Base-by-base conservation (phyloP, 2,888 invertebrate species). In the Eumerus sabulonum region DNA sequence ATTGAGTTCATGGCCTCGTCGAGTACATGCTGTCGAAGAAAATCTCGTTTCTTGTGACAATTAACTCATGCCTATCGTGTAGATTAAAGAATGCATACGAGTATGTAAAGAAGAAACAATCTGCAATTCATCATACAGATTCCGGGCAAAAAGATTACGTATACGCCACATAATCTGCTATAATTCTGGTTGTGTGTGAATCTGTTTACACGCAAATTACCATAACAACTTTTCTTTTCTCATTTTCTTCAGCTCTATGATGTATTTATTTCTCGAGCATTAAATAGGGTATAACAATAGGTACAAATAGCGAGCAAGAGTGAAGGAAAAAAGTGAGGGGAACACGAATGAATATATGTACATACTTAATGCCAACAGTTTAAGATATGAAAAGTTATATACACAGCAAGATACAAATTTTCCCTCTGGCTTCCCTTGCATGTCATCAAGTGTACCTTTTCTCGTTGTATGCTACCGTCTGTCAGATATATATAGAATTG, bases 261-360 rank as follows among this genome's bases (percentile, higher is more conserved):
- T 13, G 18, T 68, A 51, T 56, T 57, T 68, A 51, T 56, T 57
- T 47, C 38, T 53, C 35, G 47, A 63, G 63, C 51, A 68, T 56
- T 68, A 45, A 68, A 62, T 76, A 70, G 68, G 68, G 63, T 76
- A 62, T 68, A 70, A 76, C 47, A 76, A 54, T 63, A 51, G 63
- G 53, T 63, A 56, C 56, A 53, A 11, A 60, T 62, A 4, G 16
- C 13, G 13, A 16, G 48, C 3, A 27, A 27, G 27, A 27, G 3
- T 18, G 27, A 9, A 13, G 42, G 11, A 13, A 35, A 57, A 40
- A 45, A 59, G n/a, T 18, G 45, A 16, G 14, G 7, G 51, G 17
- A 27, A 12, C 27, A 35, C 59, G 68, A 56, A 56, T 51, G 14
- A 68, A 63, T 14, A 36, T 57, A 62, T 62, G 45, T 56, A 17